Conservation (phyloP, 2,888 invertebrate species). For the Aromia moschata region DNA sequence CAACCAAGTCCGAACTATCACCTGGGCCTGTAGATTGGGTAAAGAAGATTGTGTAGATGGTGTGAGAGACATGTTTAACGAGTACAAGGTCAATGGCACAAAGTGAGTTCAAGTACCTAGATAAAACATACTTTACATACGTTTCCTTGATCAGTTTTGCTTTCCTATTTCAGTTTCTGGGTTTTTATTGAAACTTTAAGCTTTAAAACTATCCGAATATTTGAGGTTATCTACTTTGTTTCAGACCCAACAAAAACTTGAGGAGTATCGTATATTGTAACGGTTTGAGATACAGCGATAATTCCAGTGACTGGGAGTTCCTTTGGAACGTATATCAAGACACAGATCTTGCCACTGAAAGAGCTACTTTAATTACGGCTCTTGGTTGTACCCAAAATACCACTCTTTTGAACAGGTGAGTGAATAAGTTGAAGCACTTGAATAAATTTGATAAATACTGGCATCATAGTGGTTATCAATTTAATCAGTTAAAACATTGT, state of each 20-base stretch:
- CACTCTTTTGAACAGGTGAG: conserved; percentile 63
- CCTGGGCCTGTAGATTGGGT: conserved; percentile 72
- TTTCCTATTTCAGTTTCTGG: too few species aligned
- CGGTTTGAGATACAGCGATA: conserved; percentile 71
- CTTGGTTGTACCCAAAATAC: conserved; percentile 74
- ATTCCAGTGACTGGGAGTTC: conserved; percentile 69
- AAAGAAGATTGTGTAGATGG: conserved; percentile 67
- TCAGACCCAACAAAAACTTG: conserved; percentile 71
- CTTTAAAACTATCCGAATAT: too few species aligned
- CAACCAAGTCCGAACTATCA: conserved; percentile 68
- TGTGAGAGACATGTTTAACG: conserved; percentile 56
- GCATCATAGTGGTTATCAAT: too few species aligned
- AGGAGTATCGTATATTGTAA: conserved; percentile 80
- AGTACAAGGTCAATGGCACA: too few species aligned
- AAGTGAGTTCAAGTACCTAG: too few species aligned
- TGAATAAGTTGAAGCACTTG: too few species aligned
- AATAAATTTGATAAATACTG: too few species aligned
- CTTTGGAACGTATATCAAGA: conserved; percentile 69
- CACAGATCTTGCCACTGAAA: conserved; percentile 73
- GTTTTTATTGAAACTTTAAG: too few species aligned
- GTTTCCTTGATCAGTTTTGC: too few species aligned
- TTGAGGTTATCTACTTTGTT: too few species aligned
- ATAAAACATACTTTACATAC: too few species aligned
- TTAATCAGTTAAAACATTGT: too few species aligned
- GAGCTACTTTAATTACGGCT: conserved; percentile 71